Evolutionary conservation across 2,113 vertebrate genomes (phyloP).

Genomic region (Ornithorhynchus anatinus): DNA sequence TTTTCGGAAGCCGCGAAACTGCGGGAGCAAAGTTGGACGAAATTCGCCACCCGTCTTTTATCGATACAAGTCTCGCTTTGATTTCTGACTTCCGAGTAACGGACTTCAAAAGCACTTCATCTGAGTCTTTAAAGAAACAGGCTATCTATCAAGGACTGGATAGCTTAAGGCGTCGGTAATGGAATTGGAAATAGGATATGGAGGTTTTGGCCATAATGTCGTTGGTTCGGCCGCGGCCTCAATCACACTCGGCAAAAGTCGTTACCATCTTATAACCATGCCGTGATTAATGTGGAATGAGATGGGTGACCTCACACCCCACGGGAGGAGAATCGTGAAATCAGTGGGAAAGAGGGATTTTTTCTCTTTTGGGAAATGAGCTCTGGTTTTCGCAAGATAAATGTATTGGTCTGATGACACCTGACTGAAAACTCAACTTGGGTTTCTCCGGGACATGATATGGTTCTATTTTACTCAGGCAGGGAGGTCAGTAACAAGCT

Average conservation of each 20-base stretch:
- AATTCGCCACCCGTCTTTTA: not conserved
- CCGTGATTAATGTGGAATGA: not conserved
- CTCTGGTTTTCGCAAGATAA: not conserved
- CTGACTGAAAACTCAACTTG: not conserved
- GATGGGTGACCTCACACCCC: not conserved
- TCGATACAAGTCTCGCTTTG: slow-evolving; percentile 9
- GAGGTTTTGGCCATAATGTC: not conserved
- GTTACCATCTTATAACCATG: not conserved
- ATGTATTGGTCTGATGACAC: not conserved
- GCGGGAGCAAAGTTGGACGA: not conserved
- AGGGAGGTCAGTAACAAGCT: too few relatives aligned
- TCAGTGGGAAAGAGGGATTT: not conserved
- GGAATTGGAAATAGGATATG: not conserved
- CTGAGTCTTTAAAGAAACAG: not conserved
- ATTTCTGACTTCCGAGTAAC: slow-evolving; percentile 6
- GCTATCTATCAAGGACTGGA: not conserved
- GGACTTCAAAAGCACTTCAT: not conserved
- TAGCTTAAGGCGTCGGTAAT: not conserved
- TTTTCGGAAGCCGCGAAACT: not conserved
- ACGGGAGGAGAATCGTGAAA: not conserved
- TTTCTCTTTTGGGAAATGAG: not conserved
- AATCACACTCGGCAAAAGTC: not conserved
- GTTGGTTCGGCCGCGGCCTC: not conserved
- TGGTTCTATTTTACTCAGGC: too few relatives aligned
- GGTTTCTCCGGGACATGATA: too few relatives aligned